Percentiles rank a stretch among this genome's conserved stretches.
Evolutionary conservation across 1,140 invertebrate species (phyloP).

Genomic region (Fopius arisanus): DNA sequence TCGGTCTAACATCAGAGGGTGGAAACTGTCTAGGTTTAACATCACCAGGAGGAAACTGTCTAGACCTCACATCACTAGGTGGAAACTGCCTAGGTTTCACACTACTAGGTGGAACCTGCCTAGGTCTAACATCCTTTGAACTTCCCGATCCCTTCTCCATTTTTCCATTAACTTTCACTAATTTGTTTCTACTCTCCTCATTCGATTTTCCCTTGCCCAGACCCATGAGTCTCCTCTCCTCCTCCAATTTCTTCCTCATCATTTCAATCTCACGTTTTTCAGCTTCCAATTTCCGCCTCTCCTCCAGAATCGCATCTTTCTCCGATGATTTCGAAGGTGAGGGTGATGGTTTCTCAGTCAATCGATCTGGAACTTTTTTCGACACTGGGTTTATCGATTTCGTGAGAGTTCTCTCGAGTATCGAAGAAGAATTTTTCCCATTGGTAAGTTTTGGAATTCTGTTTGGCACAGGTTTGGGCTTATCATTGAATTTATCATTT

Average conservation of each 20-base stretch:
- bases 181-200: slow-evolving; percentile 36
- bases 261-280: slow-evolving; percentile 62
- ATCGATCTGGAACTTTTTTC: slow-evolving; percentile 29
- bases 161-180: slow-evolving; percentile 14
- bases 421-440: slow-evolving; percentile 29
- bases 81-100: slow-evolving; percentile 59
- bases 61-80: slow-evolving; percentile 55
- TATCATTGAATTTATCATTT: not conserved
- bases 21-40: slow-evolving; percentile 59
- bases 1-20: slow-evolving; percentile 56
- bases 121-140: slow-evolving; percentile 40
- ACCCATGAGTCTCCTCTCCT: slow-evolving; percentile 61
- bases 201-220: slow-evolving; percentile 38
- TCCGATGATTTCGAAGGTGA: slow-evolving; percentile 28
- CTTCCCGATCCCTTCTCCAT: not conserved
- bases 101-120: slow-evolving; percentile 60
- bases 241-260: slow-evolving; percentile 61
- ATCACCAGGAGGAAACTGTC: slow-evolving; percentile 57
- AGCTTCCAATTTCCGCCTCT: slow-evolving; percentile 55
- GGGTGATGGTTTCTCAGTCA: slow-evolving; percentile 35
- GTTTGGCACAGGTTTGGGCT: slow-evolving; percentile 37
- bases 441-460: slow-evolving; percentile 65
- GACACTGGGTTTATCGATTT: slow-evolving; percentile 22
- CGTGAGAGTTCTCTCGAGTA: slow-evolving; percentile 27
- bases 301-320: slow-evolving; percentile 50